phyloP scores from a whole-genome alignment of 2,113 vertebrate species.

The Pelobates fuscus region DNA sequence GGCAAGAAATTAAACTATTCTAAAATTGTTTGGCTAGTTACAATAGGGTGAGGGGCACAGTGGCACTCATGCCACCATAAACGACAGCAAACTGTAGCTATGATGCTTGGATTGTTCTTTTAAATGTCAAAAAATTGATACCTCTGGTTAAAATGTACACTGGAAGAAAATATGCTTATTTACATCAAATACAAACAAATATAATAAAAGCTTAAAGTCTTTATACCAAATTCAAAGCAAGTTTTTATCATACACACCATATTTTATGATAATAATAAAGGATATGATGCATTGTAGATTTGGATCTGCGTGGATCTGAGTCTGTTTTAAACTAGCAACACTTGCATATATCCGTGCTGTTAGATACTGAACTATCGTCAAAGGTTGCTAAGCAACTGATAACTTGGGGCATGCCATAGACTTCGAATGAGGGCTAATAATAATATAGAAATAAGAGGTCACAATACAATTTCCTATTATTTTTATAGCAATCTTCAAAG shows the following conservation, averaged over 20 bases:
- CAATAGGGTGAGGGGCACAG: no score
- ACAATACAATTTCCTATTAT: not conserved
- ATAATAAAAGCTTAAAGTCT: no score
- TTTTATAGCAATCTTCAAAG: accelerated
- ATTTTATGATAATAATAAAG: not conserved
- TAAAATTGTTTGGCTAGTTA: no score
- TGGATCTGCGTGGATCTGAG: not conserved
- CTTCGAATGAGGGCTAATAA: constrained; percentile 19
- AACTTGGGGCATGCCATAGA: constrained; percentile 14
- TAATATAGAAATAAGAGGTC: constrained; percentile 11
- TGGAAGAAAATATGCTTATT: no score
- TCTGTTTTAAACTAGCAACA: not conserved
- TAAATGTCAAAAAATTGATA: no score
- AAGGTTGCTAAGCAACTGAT: constrained; percentile 34
- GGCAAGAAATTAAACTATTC: no score
- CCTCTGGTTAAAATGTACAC: no score
- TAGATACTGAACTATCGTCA: constrained; percentile 16
- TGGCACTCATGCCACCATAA: no score
- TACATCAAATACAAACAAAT: no score
- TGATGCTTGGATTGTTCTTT: no score
- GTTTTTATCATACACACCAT: not conserved
- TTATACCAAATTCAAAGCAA: no score
- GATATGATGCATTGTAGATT: constrained; percentile 8
- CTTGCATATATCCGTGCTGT: constrained; percentile 1
- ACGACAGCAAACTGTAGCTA: no score